Base-by-base conservation (phyloP, 1,140 invertebrate species). In the Trinorchestia longiramus region DNA sequence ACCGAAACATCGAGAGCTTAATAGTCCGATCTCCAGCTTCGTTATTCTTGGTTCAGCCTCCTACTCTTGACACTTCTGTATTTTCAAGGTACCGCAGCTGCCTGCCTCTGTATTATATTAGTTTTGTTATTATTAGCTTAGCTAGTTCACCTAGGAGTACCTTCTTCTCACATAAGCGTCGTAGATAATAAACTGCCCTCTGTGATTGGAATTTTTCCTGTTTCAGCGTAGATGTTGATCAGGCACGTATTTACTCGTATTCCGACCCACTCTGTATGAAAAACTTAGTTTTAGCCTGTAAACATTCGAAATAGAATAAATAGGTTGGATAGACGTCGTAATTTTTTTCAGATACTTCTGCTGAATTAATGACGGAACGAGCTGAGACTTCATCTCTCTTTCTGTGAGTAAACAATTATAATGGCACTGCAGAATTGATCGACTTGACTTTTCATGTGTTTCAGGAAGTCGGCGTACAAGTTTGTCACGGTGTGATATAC, bases 71-170 rank as follows among this genome's bases (percentile, higher is more conserved):
- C 28, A 77, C 15, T 77, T 77, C 62, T 19, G 62, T 77, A 11
- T 77, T 77, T 77, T 11, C 28, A 77, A 77, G 62, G 62, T 77
- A 77, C 62, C 62, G 8, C 62, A 77, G 62, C 62, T 77, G 28
- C 62, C 62, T 77, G 28, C 62, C 62, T 77, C 62, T 77, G 62
- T 77, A 77, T 77, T 36, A 77, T 77, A 77, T 77, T 77, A 77
- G 62, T 77, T 77, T 77, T 77, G 62, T 77, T 77, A 77, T 77
- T 36, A 77, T 77, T 77, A 77, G 62, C 62, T 77, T 77, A 77
- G 28, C 62, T 77, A 77, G 62, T 77, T 77, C 8, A 77, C 62
- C 28, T 77, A 77, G 62, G 28, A 77, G 62, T 77, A 77, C 28
- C 11, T 15, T 77, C 11, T 15, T 77, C 62, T 77, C 11, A 77